These are phyloP conservation scores for Stenotaenia linearis DNA, from an alignment of 2,888 invertebrate species.

Conservation along the genomic window DNA sequence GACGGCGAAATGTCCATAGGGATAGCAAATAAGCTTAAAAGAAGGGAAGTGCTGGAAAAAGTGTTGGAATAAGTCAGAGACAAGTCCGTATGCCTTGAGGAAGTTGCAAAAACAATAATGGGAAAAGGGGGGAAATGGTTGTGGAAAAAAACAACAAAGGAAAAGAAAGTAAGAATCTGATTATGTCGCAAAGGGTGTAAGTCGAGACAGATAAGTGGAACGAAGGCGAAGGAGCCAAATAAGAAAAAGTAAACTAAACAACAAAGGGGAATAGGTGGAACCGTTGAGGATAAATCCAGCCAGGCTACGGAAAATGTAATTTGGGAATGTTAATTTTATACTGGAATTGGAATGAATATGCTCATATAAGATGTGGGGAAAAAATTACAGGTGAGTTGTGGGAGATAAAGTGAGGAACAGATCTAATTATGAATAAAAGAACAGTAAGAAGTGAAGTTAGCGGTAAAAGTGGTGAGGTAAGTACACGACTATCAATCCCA, in stretches of 20 bases:
- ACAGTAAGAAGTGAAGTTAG: not conserved
- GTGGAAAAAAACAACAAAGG: no score
- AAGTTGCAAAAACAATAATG: not conserved
- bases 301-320: not conserved
- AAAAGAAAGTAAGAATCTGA: not conserved
- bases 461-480: not conserved
- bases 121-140: not conserved
- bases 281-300: not conserved
- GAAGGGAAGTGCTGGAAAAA: no score
- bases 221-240: not conserved
- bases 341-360: not conserved
- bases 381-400: no score
- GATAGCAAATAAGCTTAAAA: not conserved
- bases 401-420: not conserved
- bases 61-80: not conserved
- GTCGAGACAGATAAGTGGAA: conserved; percentile 1
- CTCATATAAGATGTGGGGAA: no score
- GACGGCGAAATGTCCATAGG: not conserved
- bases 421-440: conserved; percentile 17
- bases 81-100: not conserved
- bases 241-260: not conserved
- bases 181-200: conserved; percentile 9
- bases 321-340: not conserved
- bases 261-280: not conserved
- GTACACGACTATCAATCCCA: not conserved